Conservation (phyloP, 1,140 invertebrate genomes). For the Coelopa frigida region DNA sequence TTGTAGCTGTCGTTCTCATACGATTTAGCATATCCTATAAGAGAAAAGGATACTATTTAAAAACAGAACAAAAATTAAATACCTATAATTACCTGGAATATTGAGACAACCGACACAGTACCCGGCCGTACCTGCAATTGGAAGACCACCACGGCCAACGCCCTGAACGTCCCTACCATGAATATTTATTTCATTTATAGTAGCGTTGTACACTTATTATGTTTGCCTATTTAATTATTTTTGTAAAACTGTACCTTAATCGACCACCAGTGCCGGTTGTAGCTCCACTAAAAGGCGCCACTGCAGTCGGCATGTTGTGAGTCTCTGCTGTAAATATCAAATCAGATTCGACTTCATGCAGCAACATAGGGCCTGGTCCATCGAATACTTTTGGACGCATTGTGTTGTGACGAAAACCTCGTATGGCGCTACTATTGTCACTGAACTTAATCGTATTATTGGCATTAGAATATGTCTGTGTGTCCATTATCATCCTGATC, state of each 20-base stretch:
- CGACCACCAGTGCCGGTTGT: slow-evolving; percentile 94
- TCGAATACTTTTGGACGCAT: slow-evolving; percentile 56
- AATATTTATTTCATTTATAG: slow-evolving; percentile 1
- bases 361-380: slow-evolving; percentile 57
- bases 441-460: slow-evolving; percentile 98
- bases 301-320: slow-evolving; percentile 97
- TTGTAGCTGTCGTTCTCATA: slow-evolving; percentile 74
- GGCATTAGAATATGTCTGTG: slow-evolving; percentile 74
- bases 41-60: not conserved
- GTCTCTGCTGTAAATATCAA: slow-evolving; percentile 99
- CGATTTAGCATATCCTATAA: slow-evolving; percentile 62
- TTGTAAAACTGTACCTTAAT: slow-evolving; percentile 52
- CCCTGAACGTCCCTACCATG: slow-evolving; percentile 78
- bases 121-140: slow-evolving; percentile 92
- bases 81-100: slow-evolving; percentile 65
- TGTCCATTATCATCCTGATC: slow-evolving; percentile 88
- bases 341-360: slow-evolving; percentile 61
- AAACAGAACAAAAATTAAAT: slow-evolving; percentile 1
- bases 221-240: too few species aligned
- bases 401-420: slow-evolving; percentile 66
- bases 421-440: slow-evolving; percentile 95
- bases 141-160: slow-evolving; percentile 83
- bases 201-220: not conserved
- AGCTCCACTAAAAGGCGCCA: slow-evolving; percentile 89
- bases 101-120: slow-evolving; percentile 91